Evolutionary conservation across 2,888 invertebrate species (phyloP), one percentile per base, ranked within the genome.

Genomic region (Chymomyza fuscimana): DNA sequence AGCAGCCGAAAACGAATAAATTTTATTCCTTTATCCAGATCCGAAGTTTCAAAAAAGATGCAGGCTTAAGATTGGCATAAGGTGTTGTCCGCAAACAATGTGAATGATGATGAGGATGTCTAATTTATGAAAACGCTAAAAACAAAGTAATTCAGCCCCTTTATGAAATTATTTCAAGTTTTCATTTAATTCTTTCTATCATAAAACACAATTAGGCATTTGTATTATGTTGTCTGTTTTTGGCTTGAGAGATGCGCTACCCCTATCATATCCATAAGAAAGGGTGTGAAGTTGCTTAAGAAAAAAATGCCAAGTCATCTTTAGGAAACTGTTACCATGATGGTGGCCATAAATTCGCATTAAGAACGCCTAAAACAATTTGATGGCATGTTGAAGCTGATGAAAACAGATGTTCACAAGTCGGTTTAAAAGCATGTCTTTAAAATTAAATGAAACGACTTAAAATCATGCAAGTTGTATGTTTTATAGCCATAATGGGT

Each of bases 291-390:
- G 29, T 22, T 22, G 58, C 25, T 25, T 12, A 46, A 46, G 58
- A 58, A 25, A 56, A 22, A 58, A 22, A 10, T 29, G 19, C 29
- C 15, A 15, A 58, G 58, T 78, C 80, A 73, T 84, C 84, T 76
- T 80, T 81, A 74, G 68, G 52, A 71, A 77, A 5, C 36, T 22
- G 12, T 50, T 29, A 0, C 25, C 19, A 84, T 88, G 76, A 79
- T 77, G 88, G 81, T 76, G 76, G 86, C 85, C 77, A 87, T 87
- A 88, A 88, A 87, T 88, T 88, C 88, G 87, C 87, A 87, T 88
- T 87, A 88, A 82, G 79, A 81, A 77, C 73, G 80, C 78, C 81
- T 78, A 69, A 65, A 72, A 68, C 19, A 65, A 59, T 32, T 63
- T 46, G 36, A 64, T 54, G 50, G 29, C n/a, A 7, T 32, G 32